phyloP scores from a whole-genome alignment of 2,888 invertebrate species.

The Ceriagrion tenellum region DNA sequence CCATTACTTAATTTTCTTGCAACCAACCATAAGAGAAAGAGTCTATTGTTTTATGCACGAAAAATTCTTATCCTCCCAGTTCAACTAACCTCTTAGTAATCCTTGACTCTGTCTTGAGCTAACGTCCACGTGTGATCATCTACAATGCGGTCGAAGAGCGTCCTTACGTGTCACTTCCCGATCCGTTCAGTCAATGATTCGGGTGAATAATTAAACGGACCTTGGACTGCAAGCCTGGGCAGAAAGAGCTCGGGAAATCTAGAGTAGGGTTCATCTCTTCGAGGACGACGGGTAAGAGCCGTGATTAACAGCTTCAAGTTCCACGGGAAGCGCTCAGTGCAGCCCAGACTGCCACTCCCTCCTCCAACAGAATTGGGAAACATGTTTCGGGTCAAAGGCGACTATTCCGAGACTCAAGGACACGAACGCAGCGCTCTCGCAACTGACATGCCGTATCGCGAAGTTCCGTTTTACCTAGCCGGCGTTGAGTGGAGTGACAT shows the following conservation, averaged over 20 bases:
- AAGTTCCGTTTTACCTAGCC: neutral
- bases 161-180: too few species aligned
- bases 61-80: too few species aligned
- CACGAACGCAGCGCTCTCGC: neutral
- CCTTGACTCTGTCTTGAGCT: neutral
- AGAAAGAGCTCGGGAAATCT: neutral
- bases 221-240: neutral
- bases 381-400: neutral
- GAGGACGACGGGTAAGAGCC: neutral
- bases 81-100: too few species aligned
- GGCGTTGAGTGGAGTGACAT: neutral
- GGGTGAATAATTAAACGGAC: neutral
- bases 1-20: too few species aligned
- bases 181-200: neutral
- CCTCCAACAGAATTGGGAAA: neutral
- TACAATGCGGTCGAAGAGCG: too few species aligned
- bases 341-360: neutral
- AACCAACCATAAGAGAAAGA: too few species aligned
- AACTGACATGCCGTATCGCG: neutral
- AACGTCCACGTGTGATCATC: neutral
- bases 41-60: too few species aligned
- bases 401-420: neutral
- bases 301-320: neutral
- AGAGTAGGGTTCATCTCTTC: neutral
- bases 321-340: neutral